phyloP scores from a whole-genome alignment of 2,113 vertebrate genomes.

The Rallus limicola region DNA sequence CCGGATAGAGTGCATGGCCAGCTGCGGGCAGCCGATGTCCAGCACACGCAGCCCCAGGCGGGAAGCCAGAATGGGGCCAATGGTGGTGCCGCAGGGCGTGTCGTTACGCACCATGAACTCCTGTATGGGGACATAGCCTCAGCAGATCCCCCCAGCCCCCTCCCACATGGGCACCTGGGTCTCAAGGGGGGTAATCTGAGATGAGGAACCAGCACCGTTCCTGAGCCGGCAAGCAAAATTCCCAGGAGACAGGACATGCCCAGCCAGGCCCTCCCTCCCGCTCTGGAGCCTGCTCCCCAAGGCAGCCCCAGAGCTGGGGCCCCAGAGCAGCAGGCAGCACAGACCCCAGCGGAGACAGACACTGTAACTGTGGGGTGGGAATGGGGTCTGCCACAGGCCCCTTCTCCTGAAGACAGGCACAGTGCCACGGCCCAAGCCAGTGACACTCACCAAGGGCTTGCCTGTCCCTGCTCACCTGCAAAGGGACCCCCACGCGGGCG shows the following conservation, averaged over 20 bases:
- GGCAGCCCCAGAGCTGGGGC: not conserved
- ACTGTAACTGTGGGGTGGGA: not conserved
- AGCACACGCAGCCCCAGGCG: constrained; percentile 89
- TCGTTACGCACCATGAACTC: constrained; percentile 97
- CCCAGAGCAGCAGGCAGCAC: not conserved
- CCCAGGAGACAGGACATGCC: not conserved
- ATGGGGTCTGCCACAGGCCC: not conserved
- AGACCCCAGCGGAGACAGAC: rapidly evolving
- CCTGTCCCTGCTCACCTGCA: constrained; percentile 82
- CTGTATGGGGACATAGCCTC: constrained; percentile 51
- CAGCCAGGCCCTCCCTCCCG: not conserved
- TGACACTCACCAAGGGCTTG: rapidly evolving
- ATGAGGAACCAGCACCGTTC: rapidly evolving
- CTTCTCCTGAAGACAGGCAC: not conserved
- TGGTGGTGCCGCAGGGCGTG: constrained; percentile 89
- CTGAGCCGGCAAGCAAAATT: not conserved
- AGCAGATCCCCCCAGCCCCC: not conserved
- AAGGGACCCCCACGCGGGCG: constrained; percentile 78
- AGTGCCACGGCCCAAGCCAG: not conserved
- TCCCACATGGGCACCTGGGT: not conserved
- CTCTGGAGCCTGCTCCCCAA: not conserved
- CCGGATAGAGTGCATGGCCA: constrained; percentile 98
- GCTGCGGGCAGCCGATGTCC: constrained; percentile 91
- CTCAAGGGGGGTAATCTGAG: not conserved
- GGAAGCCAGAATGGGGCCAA: constrained; percentile 92